Evolutionary conservation across 2,113 vertebrate genomes (phyloP).

Genomic region (Cryptomyrus ogoouensis): DNA sequence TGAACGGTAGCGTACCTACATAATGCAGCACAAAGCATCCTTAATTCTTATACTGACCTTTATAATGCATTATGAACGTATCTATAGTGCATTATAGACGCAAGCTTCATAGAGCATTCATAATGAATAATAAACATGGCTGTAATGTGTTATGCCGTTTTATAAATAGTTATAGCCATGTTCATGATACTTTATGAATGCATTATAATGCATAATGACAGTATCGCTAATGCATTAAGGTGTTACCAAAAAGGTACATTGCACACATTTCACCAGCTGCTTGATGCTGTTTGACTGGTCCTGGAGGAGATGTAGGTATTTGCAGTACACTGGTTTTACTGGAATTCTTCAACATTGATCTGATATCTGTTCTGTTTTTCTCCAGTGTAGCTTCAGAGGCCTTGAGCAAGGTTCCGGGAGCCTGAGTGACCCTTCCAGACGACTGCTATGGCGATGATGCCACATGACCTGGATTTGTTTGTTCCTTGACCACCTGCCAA

Average conservation of each 20-base stretch:
- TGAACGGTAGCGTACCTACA: no score
- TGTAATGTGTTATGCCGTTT: no score
- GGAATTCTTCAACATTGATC: background rate
- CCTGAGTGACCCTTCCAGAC: background rate
- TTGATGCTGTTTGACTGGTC: background rate
- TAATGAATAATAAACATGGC: no score
- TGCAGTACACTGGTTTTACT: background rate
- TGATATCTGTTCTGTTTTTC: conserved; percentile 14
- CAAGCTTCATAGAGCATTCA: no score
- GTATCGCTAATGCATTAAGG: no score
- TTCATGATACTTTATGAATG: no score
- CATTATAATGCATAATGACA: no score
- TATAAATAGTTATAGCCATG: no score
- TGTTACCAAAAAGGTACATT: background rate
- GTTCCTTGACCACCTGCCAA: background rate
- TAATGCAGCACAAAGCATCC: no score
- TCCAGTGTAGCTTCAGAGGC: conserved; percentile 33
- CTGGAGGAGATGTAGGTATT: background rate
- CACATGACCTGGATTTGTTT: background rate
- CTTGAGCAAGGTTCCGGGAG: conserved; percentile 24
- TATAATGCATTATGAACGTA: no score
- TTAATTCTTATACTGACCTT: no score
- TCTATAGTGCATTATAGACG: no score
- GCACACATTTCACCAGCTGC: background rate
- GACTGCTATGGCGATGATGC: conserved; percentile 5